phyloP scores from a whole-genome alignment of 2,888 invertebrate species.

The Agrochola lota region DNA sequence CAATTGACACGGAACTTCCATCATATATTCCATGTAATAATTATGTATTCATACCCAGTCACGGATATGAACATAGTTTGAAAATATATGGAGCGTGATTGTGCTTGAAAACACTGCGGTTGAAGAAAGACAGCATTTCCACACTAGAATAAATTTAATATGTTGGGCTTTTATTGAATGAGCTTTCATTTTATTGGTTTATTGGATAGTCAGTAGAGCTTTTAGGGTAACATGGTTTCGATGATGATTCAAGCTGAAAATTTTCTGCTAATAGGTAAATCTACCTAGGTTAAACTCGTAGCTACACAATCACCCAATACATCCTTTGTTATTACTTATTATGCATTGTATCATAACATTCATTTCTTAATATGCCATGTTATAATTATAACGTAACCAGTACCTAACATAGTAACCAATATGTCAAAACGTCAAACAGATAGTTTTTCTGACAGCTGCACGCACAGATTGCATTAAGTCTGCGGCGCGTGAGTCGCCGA shows the following conservation, averaged over 20 bases:
- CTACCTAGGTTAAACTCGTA: too few relatives aligned
- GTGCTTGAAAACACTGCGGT: background rate
- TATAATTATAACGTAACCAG: too few relatives aligned
- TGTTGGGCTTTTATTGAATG: background rate
- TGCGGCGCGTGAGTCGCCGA: too few relatives aligned
- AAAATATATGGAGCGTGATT: constrained; percentile 33
- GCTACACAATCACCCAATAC: too few relatives aligned
- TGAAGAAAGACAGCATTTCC: background rate
- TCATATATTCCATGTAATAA: constrained; percentile 51
- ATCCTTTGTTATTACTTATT: too few relatives aligned
- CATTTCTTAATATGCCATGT: too few relatives aligned
- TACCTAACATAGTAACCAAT: too few relatives aligned
- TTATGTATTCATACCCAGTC: constrained; percentile 22
- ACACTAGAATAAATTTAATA: constrained; percentile 18
- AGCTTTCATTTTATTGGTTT: background rate
- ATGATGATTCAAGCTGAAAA: background rate
- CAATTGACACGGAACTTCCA: constrained; percentile 72
- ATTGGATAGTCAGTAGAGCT: background rate
- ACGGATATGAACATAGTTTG: constrained; percentile 17
- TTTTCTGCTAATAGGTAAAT: background rate
- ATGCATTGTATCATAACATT: too few relatives aligned
- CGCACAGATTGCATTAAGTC: too few relatives aligned
- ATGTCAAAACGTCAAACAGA: too few relatives aligned
- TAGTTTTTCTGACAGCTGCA: too few relatives aligned
- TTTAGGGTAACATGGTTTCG: background rate